Percentiles rank a stretch among this genome's conserved stretches.
These are phyloP conservation scores for Prosopocoilus inquinatus DNA, from an alignment of 2,888 invertebrate species.

Conservation along the genomic window DNA sequence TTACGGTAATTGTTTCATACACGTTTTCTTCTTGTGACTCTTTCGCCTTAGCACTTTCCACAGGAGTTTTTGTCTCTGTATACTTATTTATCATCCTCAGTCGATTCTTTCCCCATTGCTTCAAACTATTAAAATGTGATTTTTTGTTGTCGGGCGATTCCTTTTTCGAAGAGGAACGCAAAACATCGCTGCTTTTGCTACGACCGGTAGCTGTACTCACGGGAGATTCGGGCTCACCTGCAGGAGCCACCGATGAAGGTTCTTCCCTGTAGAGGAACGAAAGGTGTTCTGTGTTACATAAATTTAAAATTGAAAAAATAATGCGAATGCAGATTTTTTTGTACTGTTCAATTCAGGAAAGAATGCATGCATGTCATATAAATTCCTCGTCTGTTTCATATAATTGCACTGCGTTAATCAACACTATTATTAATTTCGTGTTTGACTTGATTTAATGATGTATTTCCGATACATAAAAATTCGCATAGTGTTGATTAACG, in stretches of 20 bases:
- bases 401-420: too few species aligned
- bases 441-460: too few species aligned
- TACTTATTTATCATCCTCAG: constrained; percentile 71
- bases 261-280: constrained; percentile 17
- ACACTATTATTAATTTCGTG: too few species aligned
- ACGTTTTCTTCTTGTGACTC: constrained; percentile 64
- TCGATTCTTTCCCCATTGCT: constrained; percentile 82
- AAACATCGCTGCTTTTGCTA: constrained; percentile 74
- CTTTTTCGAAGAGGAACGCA: constrained; percentile 59
- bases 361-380: too few species aligned
- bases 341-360: too few species aligned
- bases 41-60: constrained; percentile 51
- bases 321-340: background rate
- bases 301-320: background rate
- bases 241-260: constrained; percentile 8
- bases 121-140: constrained; percentile 77
- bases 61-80: constrained; percentile 54
- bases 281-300: constrained; percentile 1
- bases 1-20: constrained; percentile 66
- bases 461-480: too few species aligned
- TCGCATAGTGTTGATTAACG: too few species aligned
- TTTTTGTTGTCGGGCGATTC: constrained; percentile 62
- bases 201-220: constrained; percentile 59
- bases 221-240: constrained; percentile 47
- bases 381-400: too few species aligned